Conservation (phyloP, 1,140 invertebrate species). For the Ceratoteleas bidentatus region DNA sequence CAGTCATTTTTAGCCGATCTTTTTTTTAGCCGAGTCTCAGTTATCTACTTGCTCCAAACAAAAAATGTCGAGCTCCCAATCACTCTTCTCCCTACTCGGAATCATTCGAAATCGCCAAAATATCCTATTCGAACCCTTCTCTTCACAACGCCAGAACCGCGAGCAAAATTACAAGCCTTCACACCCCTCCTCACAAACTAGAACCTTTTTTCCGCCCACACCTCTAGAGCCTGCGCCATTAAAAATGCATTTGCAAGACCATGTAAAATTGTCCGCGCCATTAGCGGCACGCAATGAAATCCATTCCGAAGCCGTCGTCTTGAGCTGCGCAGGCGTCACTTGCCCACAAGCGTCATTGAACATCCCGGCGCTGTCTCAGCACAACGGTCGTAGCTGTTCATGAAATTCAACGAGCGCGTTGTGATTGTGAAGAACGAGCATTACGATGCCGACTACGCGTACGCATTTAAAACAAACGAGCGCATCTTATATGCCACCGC, state of each 20-base stretch:
- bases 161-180: neutral
- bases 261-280: neutral
- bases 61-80: too few species aligned
- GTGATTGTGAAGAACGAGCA: neutral
- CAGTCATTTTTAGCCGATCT: too few species aligned
- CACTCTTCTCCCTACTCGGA: too few species aligned
- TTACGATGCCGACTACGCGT: slow-evolving; percentile 4
- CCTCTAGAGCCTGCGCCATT: neutral
- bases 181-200: neutral
- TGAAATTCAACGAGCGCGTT: neutral
- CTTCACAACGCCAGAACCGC: neutral
- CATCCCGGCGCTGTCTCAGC: neutral
- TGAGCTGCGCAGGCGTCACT: neutral
- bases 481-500: slow-evolving; percentile 2
- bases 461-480: slow-evolving; percentile 5
- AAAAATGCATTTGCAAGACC: neutral
- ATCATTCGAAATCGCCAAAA: neutral
- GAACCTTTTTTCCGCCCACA: neutral
- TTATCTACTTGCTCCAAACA: too few species aligned
- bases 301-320: neutral
- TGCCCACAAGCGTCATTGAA: neutral
- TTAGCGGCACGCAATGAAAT: neutral
- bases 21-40: too few species aligned
- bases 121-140: neutral
- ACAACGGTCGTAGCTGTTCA: neutral